Evolutionary conservation across 2,113 vertebrate species (phyloP), one percentile per base, ranked within the genome.

Genomic region (Takifugu bimaculatus): DNA sequence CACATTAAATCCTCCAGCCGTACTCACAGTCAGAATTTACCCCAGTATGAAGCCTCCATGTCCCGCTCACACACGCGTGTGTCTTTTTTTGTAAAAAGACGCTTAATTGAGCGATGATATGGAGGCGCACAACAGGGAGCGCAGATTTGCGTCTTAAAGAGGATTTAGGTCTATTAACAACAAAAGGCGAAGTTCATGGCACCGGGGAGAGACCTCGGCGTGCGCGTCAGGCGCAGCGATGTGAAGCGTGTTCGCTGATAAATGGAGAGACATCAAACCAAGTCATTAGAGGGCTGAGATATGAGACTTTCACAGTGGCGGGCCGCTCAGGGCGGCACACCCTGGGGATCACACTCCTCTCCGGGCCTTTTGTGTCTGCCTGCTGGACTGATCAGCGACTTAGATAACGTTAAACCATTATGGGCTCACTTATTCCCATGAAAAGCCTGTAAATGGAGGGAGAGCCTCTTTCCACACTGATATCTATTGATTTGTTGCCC

Each of bases 221-320:
- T 60, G 77, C 64, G 75, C 68, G 78, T 78, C 68, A 77, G 68
- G 53, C 70, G 68, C 77, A 54, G 54, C 52, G 79, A 73, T 74
- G 77, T 71, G 79, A 68, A 70, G 69, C 79, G 44, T 9, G 44
- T 57, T 54, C 65, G 13, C 73, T 86, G 86, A 86, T 82, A 86
- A 89, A 88, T 84, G 84, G 75, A 82, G 81, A 79, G 77, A 84
- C 82, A 84, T 88, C 82, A 85, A 84, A 87, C 75, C 75, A 80
- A 82, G 86, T 83, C 80, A 83, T 87, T 85, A 89, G 72, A 85
- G 85, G 65, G 78, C 84, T 79, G 82, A 88, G 87, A 80, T 83
- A 77, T 67, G 85, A 86, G 79, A 67, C 72, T 71, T 82, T 79
- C 78, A 79, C 69, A 68, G 79, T 58, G 74, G 74, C 83, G 77